Conservation (phyloP, 2,797 vertebrate species). For the Danio albolineatus region DNA sequence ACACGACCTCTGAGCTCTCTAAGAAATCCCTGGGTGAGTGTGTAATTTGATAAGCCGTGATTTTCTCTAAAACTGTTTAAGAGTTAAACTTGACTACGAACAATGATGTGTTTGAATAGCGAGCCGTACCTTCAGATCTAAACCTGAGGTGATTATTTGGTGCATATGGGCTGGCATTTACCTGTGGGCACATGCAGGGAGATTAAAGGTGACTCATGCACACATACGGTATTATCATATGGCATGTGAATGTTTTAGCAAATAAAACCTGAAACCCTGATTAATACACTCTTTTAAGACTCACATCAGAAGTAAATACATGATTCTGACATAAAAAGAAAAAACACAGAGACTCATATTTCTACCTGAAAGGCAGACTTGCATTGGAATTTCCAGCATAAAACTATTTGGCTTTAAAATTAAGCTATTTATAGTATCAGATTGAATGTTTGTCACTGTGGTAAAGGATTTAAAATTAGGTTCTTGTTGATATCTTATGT, state of each 20-base stretch:
- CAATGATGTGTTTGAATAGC: slow-evolving; percentile 31
- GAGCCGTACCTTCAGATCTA: slow-evolving; percentile 12
- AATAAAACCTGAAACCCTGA: slow-evolving; percentile 26
- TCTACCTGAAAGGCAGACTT: not conserved
- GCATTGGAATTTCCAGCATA: not conserved
- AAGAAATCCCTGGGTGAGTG: slow-evolving; percentile 2
- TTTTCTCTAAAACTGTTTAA: slow-evolving; percentile 28
- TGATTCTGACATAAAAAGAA: not conserved
- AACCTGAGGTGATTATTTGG: slow-evolving; percentile 33
- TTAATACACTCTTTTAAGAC: slow-evolving; percentile 12
- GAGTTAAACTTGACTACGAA: slow-evolving; percentile 15
- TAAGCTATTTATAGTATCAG: not conserved
- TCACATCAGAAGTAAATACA: slow-evolving; percentile 13
- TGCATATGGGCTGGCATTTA: slow-evolving; percentile 57
- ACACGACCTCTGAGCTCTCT: not conserved
- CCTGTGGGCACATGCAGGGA: slow-evolving; percentile 46
- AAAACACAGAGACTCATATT: not conserved
- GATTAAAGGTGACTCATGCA: slow-evolving; percentile 58
- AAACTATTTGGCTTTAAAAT: not conserved
- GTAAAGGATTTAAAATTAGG: not conserved
- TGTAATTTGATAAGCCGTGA: slow-evolving; percentile 31
- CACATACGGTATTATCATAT: slow-evolving; percentile 55
- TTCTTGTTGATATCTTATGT: not conserved
- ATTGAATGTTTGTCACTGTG: not conserved
- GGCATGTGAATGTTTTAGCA: slow-evolving; percentile 22